phyloP scores from a whole-genome alignment of 2,113 vertebrate species.

The Phalacrocorax carbo region DNA sequence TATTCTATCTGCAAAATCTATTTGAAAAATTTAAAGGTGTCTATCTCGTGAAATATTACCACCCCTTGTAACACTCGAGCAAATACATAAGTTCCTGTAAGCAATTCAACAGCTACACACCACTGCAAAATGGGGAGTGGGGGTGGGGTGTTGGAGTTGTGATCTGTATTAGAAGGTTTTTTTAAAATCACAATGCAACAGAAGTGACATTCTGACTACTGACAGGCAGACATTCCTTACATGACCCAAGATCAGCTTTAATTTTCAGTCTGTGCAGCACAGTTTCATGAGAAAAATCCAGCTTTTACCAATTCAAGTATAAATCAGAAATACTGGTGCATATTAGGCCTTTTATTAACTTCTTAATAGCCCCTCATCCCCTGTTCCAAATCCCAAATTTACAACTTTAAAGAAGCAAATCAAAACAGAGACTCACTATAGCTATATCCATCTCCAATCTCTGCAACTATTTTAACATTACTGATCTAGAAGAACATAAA shows the following conservation, averaged over 20 bases:
- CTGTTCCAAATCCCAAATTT: background rate
- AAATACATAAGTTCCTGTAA: background rate
- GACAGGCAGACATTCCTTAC: background rate
- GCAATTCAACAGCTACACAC: background rate
- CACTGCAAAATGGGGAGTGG: background rate
- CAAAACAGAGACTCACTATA: background rate
- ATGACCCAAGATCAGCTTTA: background rate
- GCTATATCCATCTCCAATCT: background rate
- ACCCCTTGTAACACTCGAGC: fast-evolving
- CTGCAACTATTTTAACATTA: background rate
- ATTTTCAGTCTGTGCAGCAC: background rate
- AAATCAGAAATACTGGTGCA: background rate
- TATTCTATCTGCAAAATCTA: background rate
- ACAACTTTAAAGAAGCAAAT: background rate
- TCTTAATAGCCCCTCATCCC: background rate
- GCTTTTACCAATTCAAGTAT: background rate
- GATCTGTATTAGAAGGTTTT: background rate
- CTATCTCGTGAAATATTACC: background rate
- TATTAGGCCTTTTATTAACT: background rate
- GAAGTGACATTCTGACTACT: background rate
- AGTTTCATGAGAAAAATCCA: background rate
- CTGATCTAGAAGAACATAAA: background rate
- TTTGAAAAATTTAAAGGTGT: background rate
- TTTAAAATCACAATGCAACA: background rate
- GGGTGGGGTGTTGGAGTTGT: background rate